Conservation (phyloP, 2,113 vertebrate genomes). For the Mormyrus iriodes region DNA sequence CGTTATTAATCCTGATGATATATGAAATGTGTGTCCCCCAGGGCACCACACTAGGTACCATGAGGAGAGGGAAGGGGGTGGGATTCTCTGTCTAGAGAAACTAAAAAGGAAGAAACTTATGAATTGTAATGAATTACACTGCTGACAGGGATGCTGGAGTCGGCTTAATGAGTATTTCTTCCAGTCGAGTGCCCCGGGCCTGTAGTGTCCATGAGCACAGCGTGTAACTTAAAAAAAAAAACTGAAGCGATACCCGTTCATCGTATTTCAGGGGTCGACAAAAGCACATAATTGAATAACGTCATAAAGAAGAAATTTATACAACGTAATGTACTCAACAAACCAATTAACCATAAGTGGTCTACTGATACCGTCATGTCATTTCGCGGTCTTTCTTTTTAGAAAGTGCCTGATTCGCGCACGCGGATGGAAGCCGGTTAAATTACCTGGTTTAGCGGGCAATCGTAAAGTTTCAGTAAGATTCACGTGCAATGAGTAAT, state of each 20-base stretch:
- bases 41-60: not conserved
- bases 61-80: not conserved
- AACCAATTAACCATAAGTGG: not conserved
- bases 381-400: not conserved
- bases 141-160: not conserved
- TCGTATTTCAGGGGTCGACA: not conserved
- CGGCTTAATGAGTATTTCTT: not conserved
- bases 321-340: not conserved
- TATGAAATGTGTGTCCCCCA: conserved; percentile 22
- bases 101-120: not conserved
- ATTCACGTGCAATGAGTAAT: not conserved
- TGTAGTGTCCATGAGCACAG: not conserved
- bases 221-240: not conserved
- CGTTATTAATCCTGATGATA: conserved; percentile 27
- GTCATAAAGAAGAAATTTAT: not conserved
- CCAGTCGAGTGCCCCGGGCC: not conserved
- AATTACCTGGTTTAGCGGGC: not conserved
- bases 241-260: not conserved
- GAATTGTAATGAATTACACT: conserved; percentile 7
- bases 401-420: not conserved
- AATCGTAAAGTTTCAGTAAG: not conserved
- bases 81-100: not conserved
- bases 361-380: not conserved
- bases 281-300: not conserved
- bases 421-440: not conserved